These are phyloP conservation scores for Macrosteles quadrilineatus DNA, from an alignment of 1,140 invertebrate genomes.

Conservation along the genomic window DNA sequence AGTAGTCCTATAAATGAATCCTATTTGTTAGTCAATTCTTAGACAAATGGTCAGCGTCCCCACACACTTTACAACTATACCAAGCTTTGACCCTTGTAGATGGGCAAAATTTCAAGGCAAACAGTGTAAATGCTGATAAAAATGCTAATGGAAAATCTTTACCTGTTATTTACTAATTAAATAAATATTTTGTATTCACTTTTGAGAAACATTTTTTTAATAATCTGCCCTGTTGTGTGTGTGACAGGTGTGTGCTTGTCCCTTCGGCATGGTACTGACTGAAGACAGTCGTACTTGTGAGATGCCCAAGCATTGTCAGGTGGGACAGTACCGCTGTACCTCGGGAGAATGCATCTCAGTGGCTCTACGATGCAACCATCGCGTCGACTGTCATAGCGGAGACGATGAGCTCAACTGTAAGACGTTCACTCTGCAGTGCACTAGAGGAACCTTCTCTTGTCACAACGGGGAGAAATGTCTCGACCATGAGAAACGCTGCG, in stretches of 20 bases:
- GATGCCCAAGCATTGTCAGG: conserved; percentile 35
- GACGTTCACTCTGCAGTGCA: conserved; percentile 46
- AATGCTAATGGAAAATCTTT: no score
- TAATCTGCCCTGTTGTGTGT: not conserved
- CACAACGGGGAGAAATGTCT: conserved; percentile 53
- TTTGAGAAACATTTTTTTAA: not conserved
- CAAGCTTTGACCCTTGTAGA: no score
- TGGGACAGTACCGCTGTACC: conserved; percentile 42
- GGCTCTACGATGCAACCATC: conserved; percentile 55
- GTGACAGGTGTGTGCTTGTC: conserved; percentile 59
- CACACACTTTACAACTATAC: conserved; percentile 31
- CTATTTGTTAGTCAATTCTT: no score
- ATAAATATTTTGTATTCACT: conserved; percentile 16
- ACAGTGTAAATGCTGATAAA: no score
- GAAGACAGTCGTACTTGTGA: conserved; percentile 56
- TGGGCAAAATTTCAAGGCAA: no score
- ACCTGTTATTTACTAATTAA: conserved; percentile 13
- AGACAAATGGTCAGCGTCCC: no score
- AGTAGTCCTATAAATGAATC: no score
- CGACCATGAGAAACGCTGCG: conserved; percentile 35
- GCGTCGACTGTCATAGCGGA: conserved; percentile 59
- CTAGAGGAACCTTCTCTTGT: conserved; percentile 59
- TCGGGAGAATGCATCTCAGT: conserved; percentile 44
- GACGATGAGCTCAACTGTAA: conserved; percentile 60
- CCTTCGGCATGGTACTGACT: conserved; percentile 56